A percentile compares a stretch with the other conserved stretches of the same genome.
Conservation (phyloP, 1,140 invertebrate species). For the Drosophila setifemur region DNA sequence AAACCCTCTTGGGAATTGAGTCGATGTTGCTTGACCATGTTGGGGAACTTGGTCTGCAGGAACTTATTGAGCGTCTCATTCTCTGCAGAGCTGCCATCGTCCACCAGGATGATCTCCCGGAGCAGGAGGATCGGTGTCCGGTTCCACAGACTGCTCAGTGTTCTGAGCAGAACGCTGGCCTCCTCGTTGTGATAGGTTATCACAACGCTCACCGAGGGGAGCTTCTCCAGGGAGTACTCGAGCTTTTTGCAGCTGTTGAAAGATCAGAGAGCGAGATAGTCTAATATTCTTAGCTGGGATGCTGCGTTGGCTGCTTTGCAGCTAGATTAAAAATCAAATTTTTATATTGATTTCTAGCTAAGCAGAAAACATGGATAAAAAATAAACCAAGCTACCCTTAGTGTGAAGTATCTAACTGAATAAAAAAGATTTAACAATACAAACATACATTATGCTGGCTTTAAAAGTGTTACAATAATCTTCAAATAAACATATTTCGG, state of each 20-base stretch:
- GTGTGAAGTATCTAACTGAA: too few relatives aligned
- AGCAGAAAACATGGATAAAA: too few relatives aligned
- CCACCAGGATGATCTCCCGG: slow-evolving; percentile 95
- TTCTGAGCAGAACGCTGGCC: slow-evolving; percentile 92
- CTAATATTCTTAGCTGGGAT: not conserved
- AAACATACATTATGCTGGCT: too few relatives aligned
- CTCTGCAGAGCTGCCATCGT: slow-evolving; percentile 89
- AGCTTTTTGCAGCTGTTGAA: slow-evolving; percentile 88
- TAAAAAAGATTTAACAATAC: too few relatives aligned
- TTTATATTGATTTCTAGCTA: too few relatives aligned
- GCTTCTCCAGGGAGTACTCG: slow-evolving; percentile 86
- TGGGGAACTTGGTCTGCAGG: slow-evolving; percentile 5
- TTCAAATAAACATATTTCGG: too few relatives aligned
- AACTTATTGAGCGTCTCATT: not conserved
- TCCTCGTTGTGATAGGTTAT: slow-evolving; percentile 97
- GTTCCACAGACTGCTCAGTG: slow-evolving; percentile 90
- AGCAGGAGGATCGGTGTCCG: slow-evolving; percentile 90
- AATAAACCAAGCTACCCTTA: too few relatives aligned
- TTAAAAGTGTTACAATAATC: too few relatives aligned
- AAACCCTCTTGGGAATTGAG: slow-evolving; percentile 90
- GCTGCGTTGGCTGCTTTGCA: not conserved
- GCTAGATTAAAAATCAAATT: too few relatives aligned
- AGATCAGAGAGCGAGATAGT: slow-evolving; percentile 17
- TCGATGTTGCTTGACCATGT: slow-evolving; percentile 75
- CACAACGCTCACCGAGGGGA: slow-evolving; percentile 92